phyloP scores from a whole-genome alignment of 2,797 vertebrate species.

The Myotis findleyi region DNA sequence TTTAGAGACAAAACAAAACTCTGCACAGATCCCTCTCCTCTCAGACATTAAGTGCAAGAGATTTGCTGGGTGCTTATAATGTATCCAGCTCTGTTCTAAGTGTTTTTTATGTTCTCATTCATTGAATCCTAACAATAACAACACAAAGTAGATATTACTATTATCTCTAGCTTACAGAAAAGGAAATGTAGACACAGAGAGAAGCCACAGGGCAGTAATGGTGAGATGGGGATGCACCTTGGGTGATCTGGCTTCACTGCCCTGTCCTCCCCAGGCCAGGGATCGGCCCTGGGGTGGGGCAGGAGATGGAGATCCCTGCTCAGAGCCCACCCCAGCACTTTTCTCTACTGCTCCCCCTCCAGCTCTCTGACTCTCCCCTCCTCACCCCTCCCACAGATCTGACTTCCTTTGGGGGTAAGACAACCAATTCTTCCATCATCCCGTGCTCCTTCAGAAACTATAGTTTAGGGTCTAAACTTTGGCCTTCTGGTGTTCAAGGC shows the following conservation, averaged over 20 bases:
- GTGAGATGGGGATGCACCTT: accelerated
- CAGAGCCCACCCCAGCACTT: not conserved
- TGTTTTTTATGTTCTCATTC: not conserved
- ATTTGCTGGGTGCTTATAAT: not conserved
- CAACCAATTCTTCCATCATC: not conserved
- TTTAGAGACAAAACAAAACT: not conserved
- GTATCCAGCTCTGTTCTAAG: not conserved
- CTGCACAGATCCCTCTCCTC: not conserved
- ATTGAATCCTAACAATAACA: not conserved
- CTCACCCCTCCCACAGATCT: not conserved
- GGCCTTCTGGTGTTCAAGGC: not conserved
- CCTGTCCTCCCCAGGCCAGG: no score
- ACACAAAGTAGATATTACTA: not conserved
- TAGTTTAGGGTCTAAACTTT: not conserved
- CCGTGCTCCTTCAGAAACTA: not conserved
- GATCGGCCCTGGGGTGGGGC: accelerated
- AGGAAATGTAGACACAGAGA: not conserved
- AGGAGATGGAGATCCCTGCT: not conserved
- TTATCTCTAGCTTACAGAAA: not conserved
- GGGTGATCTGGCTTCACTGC: not conserved
- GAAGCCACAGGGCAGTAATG: not conserved
- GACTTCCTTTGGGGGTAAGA: not conserved
- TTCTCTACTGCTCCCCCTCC: not conserved
- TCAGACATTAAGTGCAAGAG: not conserved
- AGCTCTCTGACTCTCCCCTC: not conserved